Base-by-base conservation (phyloP, 2,888 invertebrate species). In the Thecocarcelia acutangulata region DNA sequence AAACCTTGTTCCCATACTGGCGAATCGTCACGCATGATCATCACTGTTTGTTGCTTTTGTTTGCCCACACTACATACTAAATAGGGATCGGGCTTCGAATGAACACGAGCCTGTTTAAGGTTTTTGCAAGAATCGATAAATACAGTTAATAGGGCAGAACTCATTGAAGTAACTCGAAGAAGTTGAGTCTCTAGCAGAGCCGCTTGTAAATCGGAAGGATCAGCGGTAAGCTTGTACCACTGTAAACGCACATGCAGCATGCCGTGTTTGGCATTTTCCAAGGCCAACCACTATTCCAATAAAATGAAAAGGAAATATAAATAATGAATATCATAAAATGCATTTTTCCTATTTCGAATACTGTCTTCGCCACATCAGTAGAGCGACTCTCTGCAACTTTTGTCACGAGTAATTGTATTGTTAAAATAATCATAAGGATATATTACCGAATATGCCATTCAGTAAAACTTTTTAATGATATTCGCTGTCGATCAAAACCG, bases 1-100 rank as follows among this genome's bases (percentile, higher is more conserved):
- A 98, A 97, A 8, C 97, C 97, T 89, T 97, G 95, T 91, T 98
- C 98, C 94, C 96, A 99, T 64, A 98, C 95, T 0, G 99, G 99
- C 88, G 96, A 95, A 84, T 95, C 95, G 0, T 96, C 97, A 84
- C 97, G 93, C 92, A 95, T 93, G 85, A 94, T 93, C 37, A 95
- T 94, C 11, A 92, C 92, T 0, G 96, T 95, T 90, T 94, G 94
- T 88, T 95, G 93, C 0, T 93, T 94, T 86, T 93, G 93, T 87
- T 95, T 95, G 77, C 97, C 97, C 4, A 98, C 93, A 11, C 94
- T 94, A 84, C 98, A 92, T 17, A 94, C 93, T 13, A 96, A 93
- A 89, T 95, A 96, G 0, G 98, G 96, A 89, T 97, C 97, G 0
- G 98, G 98, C 85, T 95, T 93, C 0, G 94, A 93, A 72, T 93